These are phyloP conservation scores for Antechinus stuartii DNA, from an alignment of 2,113 vertebrate species.

Conservation along the genomic window DNA sequence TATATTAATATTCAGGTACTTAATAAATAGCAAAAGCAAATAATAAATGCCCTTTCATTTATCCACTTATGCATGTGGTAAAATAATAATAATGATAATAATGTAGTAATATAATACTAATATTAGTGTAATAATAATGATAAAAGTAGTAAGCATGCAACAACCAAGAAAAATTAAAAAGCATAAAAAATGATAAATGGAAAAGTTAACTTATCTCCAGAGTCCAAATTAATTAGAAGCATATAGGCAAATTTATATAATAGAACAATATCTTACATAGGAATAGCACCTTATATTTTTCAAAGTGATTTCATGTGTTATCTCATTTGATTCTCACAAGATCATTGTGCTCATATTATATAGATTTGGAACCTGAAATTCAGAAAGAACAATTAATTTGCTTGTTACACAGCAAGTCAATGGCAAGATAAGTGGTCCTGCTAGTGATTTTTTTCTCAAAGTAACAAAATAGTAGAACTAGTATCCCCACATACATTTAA, in stretches of 20 bases:
- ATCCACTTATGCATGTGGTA: not conserved
- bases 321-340: constrained; percentile 10
- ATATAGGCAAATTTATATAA: not conserved
- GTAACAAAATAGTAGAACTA: not conserved
- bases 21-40: not conserved
- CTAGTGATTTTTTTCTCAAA: not conserved
- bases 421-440: not conserved
- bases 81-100: not conserved
- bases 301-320: not conserved
- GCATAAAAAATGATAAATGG: not conserved
- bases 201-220: not conserved
- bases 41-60: not conserved
- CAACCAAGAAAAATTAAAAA: not conserved
- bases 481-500: not conserved
- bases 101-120: not conserved
- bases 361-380: not conserved
- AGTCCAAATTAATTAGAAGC: not conserved
- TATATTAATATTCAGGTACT: not conserved
- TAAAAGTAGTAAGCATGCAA: not conserved
- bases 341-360: not conserved
- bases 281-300: constrained; percentile 17
- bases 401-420: not conserved
- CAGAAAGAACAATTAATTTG: not conserved
- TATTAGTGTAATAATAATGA: not conserved
- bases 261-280: not conserved